Percentiles rank a stretch among this genome's conserved stretches.
Conservation (phyloP, 2,888 invertebrate genomes). For the Mythimna pallens region DNA sequence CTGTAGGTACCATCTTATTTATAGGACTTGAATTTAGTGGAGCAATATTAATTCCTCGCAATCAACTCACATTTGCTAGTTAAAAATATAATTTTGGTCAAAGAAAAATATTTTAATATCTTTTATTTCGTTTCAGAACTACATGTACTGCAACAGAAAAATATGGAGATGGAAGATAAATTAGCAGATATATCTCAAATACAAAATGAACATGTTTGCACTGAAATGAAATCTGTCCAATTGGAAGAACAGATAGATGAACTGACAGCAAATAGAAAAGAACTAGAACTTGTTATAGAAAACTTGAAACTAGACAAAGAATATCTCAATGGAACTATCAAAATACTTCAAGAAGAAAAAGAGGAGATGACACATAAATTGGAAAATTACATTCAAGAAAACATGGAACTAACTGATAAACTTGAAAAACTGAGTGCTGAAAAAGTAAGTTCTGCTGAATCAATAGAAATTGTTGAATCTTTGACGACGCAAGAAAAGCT, state of each 20-base stretch:
- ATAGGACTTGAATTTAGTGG: too few species aligned
- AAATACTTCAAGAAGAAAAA: slow-evolving; percentile 91
- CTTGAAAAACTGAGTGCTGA: slow-evolving; percentile 93
- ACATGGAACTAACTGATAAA: slow-evolving; percentile 93
- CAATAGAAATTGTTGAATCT: slow-evolving; percentile 94
- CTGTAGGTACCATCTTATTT: too few species aligned
- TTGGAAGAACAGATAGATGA: slow-evolving; percentile 94
- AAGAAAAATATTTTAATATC: neutral
- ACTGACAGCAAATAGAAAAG: slow-evolving; percentile 87
- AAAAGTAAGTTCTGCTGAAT: slow-evolving; percentile 94
- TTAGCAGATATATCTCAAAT: slow-evolving; percentile 91
- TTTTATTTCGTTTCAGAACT: slow-evolving; percentile 83
- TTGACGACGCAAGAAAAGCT: slow-evolving; percentile 93
- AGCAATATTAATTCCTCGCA: too few species aligned
- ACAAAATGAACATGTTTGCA: slow-evolving; percentile 93
- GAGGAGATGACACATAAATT: slow-evolving; percentile 91
- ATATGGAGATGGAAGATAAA: slow-evolving; percentile 91
- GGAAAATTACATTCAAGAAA: slow-evolving; percentile 93
- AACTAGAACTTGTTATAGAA: slow-evolving; percentile 87
- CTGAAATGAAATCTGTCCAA: slow-evolving; percentile 94
- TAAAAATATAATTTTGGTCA: neutral
- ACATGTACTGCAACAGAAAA: slow-evolving; percentile 91
- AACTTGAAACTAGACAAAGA: slow-evolving; percentile 88
- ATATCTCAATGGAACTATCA: slow-evolving; percentile 89
- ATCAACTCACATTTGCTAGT: too few species aligned